Percentiles rank a stretch among this genome's conserved stretches.
phyloP scores from a whole-genome alignment of 2,113 vertebrate genomes.

The Ceyx melanurus region DNA sequence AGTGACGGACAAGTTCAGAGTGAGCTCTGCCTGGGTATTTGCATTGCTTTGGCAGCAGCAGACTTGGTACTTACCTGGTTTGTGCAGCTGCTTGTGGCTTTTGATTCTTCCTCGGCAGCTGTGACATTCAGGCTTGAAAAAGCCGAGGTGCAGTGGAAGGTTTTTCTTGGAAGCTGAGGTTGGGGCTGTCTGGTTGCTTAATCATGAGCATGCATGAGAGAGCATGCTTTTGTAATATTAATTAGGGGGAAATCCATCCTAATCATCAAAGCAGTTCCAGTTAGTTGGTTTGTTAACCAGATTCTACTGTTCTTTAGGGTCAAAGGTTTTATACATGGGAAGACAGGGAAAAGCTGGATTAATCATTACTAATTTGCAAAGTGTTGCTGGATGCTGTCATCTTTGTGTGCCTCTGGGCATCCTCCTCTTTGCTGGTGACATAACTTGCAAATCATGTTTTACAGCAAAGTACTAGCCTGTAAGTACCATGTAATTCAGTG shows the following conservation, averaged over 20 bases:
- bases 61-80: neutral
- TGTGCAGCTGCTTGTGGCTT: neutral
- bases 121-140: neutral
- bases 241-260: neutral
- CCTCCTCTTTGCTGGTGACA: neutral
- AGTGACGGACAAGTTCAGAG: neutral
- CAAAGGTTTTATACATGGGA: neutral
- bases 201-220: neutral
- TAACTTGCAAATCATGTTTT: neutral
- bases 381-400: neutral
- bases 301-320: neutral
- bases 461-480: neutral
- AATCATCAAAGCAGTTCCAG: conserved; percentile 26
- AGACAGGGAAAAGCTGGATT: neutral
- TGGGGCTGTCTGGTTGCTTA: conserved; percentile 14
- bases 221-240: neutral
- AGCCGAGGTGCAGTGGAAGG: neutral
- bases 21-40: neutral
- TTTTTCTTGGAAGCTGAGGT: neutral
- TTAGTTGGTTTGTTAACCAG: neutral
- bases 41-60: neutral
- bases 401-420: neutral
- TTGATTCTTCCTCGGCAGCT: neutral
- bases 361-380: neutral
- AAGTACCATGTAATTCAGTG: neutral